Base-by-base conservation (phyloP, 1,140 invertebrate species). In the Brachionus paranguensis region DNA sequence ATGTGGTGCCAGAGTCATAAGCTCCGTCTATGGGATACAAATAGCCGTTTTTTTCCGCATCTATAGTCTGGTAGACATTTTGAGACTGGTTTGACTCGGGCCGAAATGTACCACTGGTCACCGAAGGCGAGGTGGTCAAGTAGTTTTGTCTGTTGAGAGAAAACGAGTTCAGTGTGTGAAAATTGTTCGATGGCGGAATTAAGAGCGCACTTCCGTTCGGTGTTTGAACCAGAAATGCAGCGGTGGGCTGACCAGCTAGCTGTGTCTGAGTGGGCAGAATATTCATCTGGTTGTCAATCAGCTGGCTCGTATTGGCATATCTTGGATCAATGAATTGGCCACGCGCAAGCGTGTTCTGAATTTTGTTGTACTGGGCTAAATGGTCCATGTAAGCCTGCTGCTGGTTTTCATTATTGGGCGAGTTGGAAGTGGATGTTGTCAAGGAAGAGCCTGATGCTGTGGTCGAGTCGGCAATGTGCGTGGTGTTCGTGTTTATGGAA, bases 21-120 rank as follows among this genome's bases (percentile, higher is more conserved):
- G 50, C 45, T n/a, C 76, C 55, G n/a, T 79, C 76, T 8, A 81
- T 29, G 7, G 78, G 78, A 11, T 81, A 68, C 20, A 81, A 20
- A 29, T 81, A 81, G 43, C 37, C 24, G 20, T 45, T 81, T 81
- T 68, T 43, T 37, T 83, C 64, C 5, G 64, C 64, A 47, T 83
- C 81, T 33, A 83, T 83, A 43, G 81, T 83, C 29, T 83, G 81
- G 37, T 83, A 83, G 29, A 83, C 81, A 72, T 83, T 83, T 37
- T 37, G 24, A 33, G 81, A 83, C 37, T 17, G 78, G 70, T 68
- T 83, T 17, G 81, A 79, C 37, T 79, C 53, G 6, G 76, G 76
- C 41, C 76, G 68, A 72, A 72, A 72, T 7, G 29, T 72, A 3
- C 68, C 68, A 41, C 33, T 41, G 14, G 68, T 72, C 3, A 41